A percentile compares a stretch with the other conserved stretches of the same genome.
Evolutionary conservation across 64 coral and sea anemone genomes (phyloP).

Genomic region (Montipora sp.): DNA sequence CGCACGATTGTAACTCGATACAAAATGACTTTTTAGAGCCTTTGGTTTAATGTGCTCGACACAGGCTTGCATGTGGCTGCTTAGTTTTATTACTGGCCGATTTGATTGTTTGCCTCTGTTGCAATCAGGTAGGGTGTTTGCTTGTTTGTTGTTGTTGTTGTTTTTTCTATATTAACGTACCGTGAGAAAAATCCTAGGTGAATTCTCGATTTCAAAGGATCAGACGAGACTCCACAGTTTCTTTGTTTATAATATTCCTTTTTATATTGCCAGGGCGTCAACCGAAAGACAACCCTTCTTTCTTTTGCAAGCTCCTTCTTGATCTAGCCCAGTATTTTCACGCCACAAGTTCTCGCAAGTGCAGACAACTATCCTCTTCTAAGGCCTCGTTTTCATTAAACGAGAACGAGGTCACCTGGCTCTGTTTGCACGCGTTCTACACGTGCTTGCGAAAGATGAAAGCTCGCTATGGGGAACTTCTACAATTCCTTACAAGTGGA

Average conservation of each 20-base stretch:
- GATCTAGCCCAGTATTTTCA: conserved; percentile 53
- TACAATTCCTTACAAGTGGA: conserved; percentile 37
- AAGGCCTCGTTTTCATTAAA: conserved; percentile 39
- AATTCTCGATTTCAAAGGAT: no score
- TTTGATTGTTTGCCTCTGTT: no score
- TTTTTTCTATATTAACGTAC: no score
- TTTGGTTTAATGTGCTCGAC: no score
- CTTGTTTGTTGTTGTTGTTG: no score
- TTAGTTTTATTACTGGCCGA: no score
- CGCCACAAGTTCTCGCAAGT: conserved; percentile 30
- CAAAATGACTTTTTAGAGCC: no score
- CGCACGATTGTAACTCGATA: no score
- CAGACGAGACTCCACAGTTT: no score
- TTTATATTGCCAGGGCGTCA: neutral
- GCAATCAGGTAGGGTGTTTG: no score
- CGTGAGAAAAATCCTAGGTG: no score
- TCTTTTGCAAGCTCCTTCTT: conserved; percentile 46
- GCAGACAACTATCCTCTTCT: conserved; percentile 3
- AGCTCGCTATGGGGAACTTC: conserved; percentile 42
- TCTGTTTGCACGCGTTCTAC: conserved; percentile 66
- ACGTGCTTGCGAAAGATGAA: conserved; percentile 48
- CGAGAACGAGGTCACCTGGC: conserved; percentile 45
- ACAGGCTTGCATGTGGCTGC: no score
- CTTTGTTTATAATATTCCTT: neutral
- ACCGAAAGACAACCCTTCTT: conserved; percentile 48